These are phyloP conservation scores for Nerophis ophidion DNA, from an alignment of 2,113 vertebrate genomes.

Conservation along the genomic window DNA sequence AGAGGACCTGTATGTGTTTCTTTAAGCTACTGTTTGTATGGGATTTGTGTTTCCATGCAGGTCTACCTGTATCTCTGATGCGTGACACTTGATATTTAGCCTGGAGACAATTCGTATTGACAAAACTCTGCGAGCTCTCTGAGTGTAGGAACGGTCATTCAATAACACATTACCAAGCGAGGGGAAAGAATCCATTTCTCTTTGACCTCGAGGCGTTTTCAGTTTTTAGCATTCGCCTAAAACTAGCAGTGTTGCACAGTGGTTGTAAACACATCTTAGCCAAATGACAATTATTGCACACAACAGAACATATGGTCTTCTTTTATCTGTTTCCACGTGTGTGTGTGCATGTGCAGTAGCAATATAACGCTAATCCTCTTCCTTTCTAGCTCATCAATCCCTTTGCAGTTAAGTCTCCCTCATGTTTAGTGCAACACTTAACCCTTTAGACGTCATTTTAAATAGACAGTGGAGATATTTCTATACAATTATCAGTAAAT, in stretches of 20 bases:
- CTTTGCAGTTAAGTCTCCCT: conserved; percentile 14
- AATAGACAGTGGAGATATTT: conserved; percentile 4
- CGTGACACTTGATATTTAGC: conserved; percentile 58
- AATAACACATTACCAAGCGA: conserved; percentile 32
- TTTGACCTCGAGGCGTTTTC: conserved; percentile 16
- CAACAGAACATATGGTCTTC: conserved; percentile 28
- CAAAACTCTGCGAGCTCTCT: conserved; percentile 40
- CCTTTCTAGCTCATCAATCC: conserved; percentile 19
- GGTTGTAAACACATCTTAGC: conserved; percentile 11
- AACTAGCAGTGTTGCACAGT: not conserved
- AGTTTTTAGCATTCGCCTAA: conserved; percentile 2
- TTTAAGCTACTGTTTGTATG: conserved; percentile 22
- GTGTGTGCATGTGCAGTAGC: conserved; percentile 25
- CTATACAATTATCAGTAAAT: not conserved
- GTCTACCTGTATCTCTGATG: conserved; percentile 33
- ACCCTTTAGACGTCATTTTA: not conserved
- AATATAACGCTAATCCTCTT: conserved; percentile 34
- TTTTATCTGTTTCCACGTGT: conserved; percentile 37
- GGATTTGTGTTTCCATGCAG: conserved; percentile 28
- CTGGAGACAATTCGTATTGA: conserved; percentile 51
- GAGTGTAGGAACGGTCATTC: conserved; percentile 21
- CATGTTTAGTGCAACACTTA: no score
- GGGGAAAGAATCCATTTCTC: conserved; percentile 9
- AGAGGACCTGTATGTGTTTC: not conserved
- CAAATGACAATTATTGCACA: conserved; percentile 16